Evolutionary conservation across 2,888 invertebrate genomes (phyloP).

Genomic region (Oscheius onirici): DNA sequence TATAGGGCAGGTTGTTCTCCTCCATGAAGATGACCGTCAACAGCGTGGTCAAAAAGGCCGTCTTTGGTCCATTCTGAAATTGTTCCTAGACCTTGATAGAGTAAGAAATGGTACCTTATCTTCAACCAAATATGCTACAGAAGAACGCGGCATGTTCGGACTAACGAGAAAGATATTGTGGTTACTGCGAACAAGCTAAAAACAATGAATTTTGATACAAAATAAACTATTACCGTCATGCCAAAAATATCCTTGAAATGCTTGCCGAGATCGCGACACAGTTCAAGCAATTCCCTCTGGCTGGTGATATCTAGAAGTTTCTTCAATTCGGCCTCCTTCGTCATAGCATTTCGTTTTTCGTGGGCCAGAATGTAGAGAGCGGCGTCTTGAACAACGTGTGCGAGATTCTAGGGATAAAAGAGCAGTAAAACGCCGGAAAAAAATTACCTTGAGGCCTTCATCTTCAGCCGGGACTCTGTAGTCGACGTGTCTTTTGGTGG

Average conservation of each 20-base stretch:
- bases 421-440: no score
- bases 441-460: no score
- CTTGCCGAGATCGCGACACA: neutral
- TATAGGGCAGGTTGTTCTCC: neutral
- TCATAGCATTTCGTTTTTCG: neutral
- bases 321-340: neutral
- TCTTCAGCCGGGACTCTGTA: no score
- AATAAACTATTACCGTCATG: neutral
- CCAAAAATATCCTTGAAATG: neutral
- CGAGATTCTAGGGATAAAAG: no score
- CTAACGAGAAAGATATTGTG: neutral
- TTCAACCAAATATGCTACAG: no score
- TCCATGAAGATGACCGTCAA: constrained; percentile 1
- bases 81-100: no score
- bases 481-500: no score
- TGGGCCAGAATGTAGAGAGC: no score
- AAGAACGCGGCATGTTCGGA: no score
- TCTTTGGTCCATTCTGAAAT: neutral
- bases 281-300: neutral
- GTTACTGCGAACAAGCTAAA: neutral
- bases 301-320: neutral
- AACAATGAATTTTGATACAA: neutral
- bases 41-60: neutral
- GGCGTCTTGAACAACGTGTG: no score
- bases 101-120: no score